Base-by-base conservation (phyloP, 2,888 invertebrate species). In the Fragum sueziense region DNA sequence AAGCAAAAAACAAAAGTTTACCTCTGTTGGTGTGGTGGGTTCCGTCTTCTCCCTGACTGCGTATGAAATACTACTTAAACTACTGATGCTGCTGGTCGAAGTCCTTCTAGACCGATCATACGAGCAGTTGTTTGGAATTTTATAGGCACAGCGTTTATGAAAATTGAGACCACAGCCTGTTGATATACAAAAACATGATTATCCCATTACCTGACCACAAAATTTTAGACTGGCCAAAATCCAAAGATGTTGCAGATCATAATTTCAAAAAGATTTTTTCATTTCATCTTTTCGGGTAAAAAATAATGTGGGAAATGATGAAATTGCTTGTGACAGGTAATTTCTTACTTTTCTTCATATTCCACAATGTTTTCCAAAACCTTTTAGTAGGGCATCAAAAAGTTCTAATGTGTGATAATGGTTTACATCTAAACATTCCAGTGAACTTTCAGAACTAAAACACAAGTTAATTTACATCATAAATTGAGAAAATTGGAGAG, bases 41-140 rank as follows among this genome's bases (percentile, higher is more conserved):
- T 86, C 85, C 1, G 80, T 59, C 70, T 86, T 85, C 20, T 81
- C 72, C 59, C 85, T 84, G 74, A 86, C 67, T 20, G 80, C 79
- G 80, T 85, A 85, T 61, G 86, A 81, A 54, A 80, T 20, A 68
- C 67, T 68, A 68, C 74, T 54, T 9, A 62, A 22, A 29, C 62
- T 62, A 67, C 76, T 70, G 47, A 80, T 73, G 65, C 80, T 86
- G 71, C 85, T 87, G 29, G 87, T 81, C 3, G 87, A 87, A 17
- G 86, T 85, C 4, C 87, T 77, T 22, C 87, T 77, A 73, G 94
- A 93, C 17, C 94, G 90, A 37, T 94, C 93, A 78, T 94, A 94
- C 75, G 96, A 96, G 94, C 99, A 99, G 95, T 99, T 99, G 93
- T 99, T 98, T 68, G 99, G 99, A 85, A 99, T 97, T 94, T 98